Evolutionary conservation across 2,888 invertebrate species (phyloP), one percentile per base, ranked within the genome.

Genomic region (Pterobdella sp.): DNA sequence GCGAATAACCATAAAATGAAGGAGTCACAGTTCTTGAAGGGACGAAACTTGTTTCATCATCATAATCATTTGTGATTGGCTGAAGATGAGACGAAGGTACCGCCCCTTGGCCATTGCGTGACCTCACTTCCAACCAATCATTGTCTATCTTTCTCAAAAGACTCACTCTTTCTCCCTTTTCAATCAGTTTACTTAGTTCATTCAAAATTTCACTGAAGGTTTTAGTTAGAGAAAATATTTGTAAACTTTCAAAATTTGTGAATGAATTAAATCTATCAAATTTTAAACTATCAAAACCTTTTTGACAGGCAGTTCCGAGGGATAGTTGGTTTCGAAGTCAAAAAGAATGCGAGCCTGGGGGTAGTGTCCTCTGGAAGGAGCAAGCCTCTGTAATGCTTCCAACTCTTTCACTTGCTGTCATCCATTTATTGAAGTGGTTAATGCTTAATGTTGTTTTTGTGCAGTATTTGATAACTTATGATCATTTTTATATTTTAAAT

Each of bases 81-180:
- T 63, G 56, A 1, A 71, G 32, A 37, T 63, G 63, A 35, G 1
- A 49, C 18, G 52, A 29, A 4, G 71, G 71, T 32, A 71, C 42
- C 7, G 52, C 52, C 3, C 71, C 71, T 36, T 71, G 56, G 7
- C 71, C 71, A 35, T 71, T 71, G n/a, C 63, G n/a, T 14, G 71
- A 71, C 2, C 71, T 29, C 26, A 42, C 71, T 22, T 71, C 71
- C 31, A 71, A 4, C 71, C 71, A 71, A 26, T 71, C 56, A 35
- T 71, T 63, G 63, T 71, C 71, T 4, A 71, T 36, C n/a, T 18
- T 35, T 1, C 36, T 52, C 36, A 71, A n/a, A 22, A 71, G n/a
- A 36, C 31, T 71, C 71, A 71, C 34, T 29, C 36, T 56, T 56
- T 71, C 71, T n/a, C 71, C 71, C 71, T 71, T 56, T 4, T n/a